Evolutionary conservation across 2,113 vertebrate species (phyloP), one percentile per base, ranked within the genome.

Genomic region (Hydropotes inermis): DNA sequence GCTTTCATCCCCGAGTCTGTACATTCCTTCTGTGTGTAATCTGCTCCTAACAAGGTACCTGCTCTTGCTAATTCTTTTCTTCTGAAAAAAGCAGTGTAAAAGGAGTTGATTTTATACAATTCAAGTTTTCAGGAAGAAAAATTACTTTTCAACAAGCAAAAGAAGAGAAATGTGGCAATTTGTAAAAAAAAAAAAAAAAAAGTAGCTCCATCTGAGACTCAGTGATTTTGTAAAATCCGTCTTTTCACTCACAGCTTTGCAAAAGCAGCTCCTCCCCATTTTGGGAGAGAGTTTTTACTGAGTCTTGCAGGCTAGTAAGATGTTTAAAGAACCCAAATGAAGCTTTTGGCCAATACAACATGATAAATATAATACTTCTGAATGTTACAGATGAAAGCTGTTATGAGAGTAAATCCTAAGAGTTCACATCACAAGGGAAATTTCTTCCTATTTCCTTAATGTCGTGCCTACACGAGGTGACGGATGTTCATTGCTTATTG

Each of bases 31-130:
- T 78, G 47, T 88, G 91, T 74, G 6, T 98, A 97, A 97, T 98
- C 98, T 97, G 83, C 9, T 52, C 79, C 97, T 98, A 97, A 98
- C 97, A 84, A 98, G 98, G 92, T 96, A 89, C 95, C 92, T 94
- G 96, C 97, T 50, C 60, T 36, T 11, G 70, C 74, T 79, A 45
- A 86, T 91, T 95, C 97, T 91, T 97, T 96, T 96, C 96, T 96
- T 95, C 92, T 30, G 60, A 54, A 89, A 88, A 89, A 89, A 95
- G 92, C 89, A 78, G 45, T 21, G 45, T 70, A 30, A 50, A 92
- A 58, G 57, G 61, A 86, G 94, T 60, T 54, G 91, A 17, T 57
- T 93, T 58, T 94, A 82, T 64, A 36, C 19, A 64, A 91, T 79
- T 79, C 82, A 25, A 50, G 70, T 90, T 93, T 95, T 91, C 87